Evolutionary conservation across 2,888 invertebrate species (phyloP), one percentile per base, ranked within the genome.

Genomic region (Dugesia japonica): DNA sequence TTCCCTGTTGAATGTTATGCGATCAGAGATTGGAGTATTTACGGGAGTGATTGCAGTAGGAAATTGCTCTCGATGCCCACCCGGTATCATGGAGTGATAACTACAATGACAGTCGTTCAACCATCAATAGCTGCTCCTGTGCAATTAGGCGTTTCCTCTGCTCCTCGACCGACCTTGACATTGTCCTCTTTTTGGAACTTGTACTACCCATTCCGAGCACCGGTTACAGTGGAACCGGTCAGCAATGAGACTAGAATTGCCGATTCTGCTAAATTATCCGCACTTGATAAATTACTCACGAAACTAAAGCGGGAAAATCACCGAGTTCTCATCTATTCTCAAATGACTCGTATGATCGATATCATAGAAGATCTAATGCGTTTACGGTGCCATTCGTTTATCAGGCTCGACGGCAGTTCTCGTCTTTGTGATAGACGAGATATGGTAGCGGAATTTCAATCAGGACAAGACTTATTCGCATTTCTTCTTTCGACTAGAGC

Each of bases 311-410:
- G 89, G 79, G 90, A 91, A 79, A 92, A 92, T 0, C 94, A 94
- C 84, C 86, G 94, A 73, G 94, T 94, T 1, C 88, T 95, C 20
- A 94, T 95, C 81, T 95, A 94, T 85, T 94, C 94, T 0, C 94
- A 94, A 85, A 94, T 94, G 94, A 94, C 94, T 0, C 91, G 92
- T 85, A 94, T 94, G 93, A 94, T 95, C 80, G 94, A 94, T 84
- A 85, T 95, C 42, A 85, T 95, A 71, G 94, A 94, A 89, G 77
- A 77, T 7, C 23, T 77, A n/a, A 76, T 77, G 42, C 38, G 31
- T 28, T 75, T 42, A 1, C 26, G 42, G 1, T 28, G 76, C 13
- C 33, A 77, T 42, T 13, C 20, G 17, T 94, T 93, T 84, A 94
- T 94, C 90, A 87, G 94, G 81, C 86, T 94, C 78, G 94, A 94